Evolutionary conservation across 2,797 vertebrate species (phyloP), one percentile per base, ranked within the genome.

Genomic region (Sebastes melanostomus): DNA sequence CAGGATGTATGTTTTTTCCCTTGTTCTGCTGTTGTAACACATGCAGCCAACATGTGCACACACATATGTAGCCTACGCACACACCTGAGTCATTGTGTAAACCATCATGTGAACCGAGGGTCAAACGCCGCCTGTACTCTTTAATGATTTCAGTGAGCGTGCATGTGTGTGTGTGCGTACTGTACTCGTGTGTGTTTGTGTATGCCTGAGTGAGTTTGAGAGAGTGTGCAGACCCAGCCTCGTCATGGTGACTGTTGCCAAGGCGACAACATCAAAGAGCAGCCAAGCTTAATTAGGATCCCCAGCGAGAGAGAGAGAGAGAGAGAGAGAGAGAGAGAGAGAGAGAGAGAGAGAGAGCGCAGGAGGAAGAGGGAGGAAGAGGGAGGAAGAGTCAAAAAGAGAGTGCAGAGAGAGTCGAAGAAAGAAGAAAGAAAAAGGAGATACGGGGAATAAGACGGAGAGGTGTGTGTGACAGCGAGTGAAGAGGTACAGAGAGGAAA

Each of bases 191-290:
- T 84, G 87, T 86, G 75, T 75, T 75, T 88, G 83, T 86, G 86
- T 88, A 80, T 88, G 91, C 85, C 84, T 91, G 89, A 84, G 82
- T 61, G 89, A 89, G 89, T 89, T 83, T 85, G 81, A 79, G 87
- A 90, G 91, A 80, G 88, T 90, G 93, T 91, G 93, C 95, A 94
- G 94, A 94, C 91, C 94, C 91, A 92, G 92, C 91, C 94, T 96
- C 86, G 95, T 96, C 96, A 96, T 96, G 95, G 96, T 95, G 96
- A 96, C 95, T 95, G 95, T 96, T 96, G 93, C 97, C 96, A 97
- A 95, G 96, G 96, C 95, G 96, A 98, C 96, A 89, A 93, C 93
- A 89, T 97, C 93, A 94, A 97, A 96, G 94, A 93, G 95, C 94
- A 91, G 91, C 89, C 93, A 95, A 95, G 94, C 95, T 95, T 96